Evolutionary conservation across 2,888 invertebrate genomes (phyloP).

Genomic region (Pegoplata infirma): DNA sequence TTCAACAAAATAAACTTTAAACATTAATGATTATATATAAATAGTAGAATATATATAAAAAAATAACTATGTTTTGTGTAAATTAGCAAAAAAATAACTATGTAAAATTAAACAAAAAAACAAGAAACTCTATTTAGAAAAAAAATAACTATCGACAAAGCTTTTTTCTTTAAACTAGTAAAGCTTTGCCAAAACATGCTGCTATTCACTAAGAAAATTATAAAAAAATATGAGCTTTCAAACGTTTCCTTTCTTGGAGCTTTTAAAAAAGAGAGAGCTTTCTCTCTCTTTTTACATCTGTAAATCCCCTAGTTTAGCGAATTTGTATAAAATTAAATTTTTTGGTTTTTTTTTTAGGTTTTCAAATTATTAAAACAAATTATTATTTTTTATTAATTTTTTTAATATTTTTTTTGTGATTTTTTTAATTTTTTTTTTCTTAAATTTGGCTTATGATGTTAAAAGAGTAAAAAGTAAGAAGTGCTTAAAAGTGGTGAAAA

Average conservation of each 20-base stretch:
- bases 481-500: conserved; percentile 58
- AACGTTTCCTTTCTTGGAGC: background rate
- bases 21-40: conserved; percentile 22
- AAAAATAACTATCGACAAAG: background rate
- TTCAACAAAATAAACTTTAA: conserved; percentile 37
- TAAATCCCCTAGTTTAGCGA: background rate
- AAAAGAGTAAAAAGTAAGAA: conserved; percentile 61
- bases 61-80: conserved; percentile 3
- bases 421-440: conserved; percentile 53
- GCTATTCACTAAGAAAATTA: conserved; percentile 6
- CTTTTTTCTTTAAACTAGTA: conserved; percentile 1
- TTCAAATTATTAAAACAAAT: conserved; percentile 62
- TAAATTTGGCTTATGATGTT: conserved; percentile 60
- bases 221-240: background rate
- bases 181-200: conserved; percentile 24
- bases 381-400: conserved; percentile 55
- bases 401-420: conserved; percentile 59
- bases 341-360: conserved; percentile 21
- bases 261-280: too few species aligned
- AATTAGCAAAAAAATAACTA: conserved; percentile 29
- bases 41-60: background rate
- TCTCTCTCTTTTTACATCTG: conserved; percentile 20
- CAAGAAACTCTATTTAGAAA: conserved; percentile 26
- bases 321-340: conserved; percentile 8
- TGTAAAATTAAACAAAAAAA: conserved; percentile 31